Evolutionary conservation across 2,113 vertebrate genomes (phyloP), one percentile per base, ranked within the genome.

Genomic region (Paradisaea rubra): DNA sequence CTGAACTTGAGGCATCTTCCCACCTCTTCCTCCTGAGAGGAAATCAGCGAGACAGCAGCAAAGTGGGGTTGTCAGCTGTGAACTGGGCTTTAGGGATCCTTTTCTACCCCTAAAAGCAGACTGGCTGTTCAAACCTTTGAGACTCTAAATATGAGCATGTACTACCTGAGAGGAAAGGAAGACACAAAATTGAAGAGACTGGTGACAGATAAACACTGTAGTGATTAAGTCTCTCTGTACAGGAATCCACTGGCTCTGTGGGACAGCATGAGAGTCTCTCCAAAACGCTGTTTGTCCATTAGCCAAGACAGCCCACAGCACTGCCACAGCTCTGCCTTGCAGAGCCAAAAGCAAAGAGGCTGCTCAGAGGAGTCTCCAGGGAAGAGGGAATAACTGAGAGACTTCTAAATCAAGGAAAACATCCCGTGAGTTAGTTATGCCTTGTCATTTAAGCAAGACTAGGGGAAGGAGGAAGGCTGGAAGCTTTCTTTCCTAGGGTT

Each of bases 281-380:
- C 79, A 0, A 0, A 73, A 73, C 77, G 59, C 56, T 54, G 33
- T 20, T 19, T 80, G 80, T 35, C 56, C 61, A 15, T 31, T 3
- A n/a, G 53, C 63, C 4, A 0, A 6, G 35, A 13, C 0, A 6
- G 39, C 39, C 66, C 37, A 1, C 0, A 47, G 52, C 52, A 10
- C 31, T 41, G 31, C 47, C 39, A 16, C 37, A 44, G 63, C 72
- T n/a, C 59, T 53, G 81, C 91, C 61, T 28, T 6, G n/a, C 20
- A 19, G 61, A 82, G 61, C 72, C 53, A 56, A 47, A 68, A 1
- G 4, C 3, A 4, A 64, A 63, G 27, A 44, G 63, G 37, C 45
- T 68, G 57, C 69, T 93, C 35, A 72, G 79, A 44, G 33, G 15
- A 22, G 25, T 16, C 35, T 30, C 2, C 1, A 20, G 64, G 66